Base-by-base conservation (phyloP, 2,797 vertebrate species). In the Pseudomugil tenellus region DNA sequence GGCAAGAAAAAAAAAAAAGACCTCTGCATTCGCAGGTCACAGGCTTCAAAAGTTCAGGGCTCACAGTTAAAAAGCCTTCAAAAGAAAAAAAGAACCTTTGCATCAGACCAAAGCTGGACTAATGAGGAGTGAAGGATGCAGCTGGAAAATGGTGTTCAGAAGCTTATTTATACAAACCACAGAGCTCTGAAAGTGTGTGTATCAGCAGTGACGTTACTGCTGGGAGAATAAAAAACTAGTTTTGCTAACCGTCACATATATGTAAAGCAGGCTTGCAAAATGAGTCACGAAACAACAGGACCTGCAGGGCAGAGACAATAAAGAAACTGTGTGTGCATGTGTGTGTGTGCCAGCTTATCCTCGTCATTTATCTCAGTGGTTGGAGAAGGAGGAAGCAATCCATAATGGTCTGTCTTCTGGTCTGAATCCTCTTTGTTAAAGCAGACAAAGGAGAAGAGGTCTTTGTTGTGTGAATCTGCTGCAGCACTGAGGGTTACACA, bases 341-440 rank as follows among this genome's bases (percentile, higher is more conserved):
- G 53, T 21, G 65, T 39, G 53, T 1, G 35, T 58, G 68, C 34
- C 19, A 65, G 66, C 49, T 74, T 73, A 80, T 74, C 79, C 73
- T 49, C 28, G 46, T 83, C 78, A 79, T 90, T 85, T 83, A 82
- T 87, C 85, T 84, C 57, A 58, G 70, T 31, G 23, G 77, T 73
- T 57, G 41, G 61, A 81, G 69, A 69, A 72, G 83, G 73, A 88
- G 90, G 91, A 91, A 91, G 87, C 63, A 56, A 87, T 89, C 74
- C 70, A 73, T 82, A 86, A 86, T 67, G 34, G 72, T 55, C 76
- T 34, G 74, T 74, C 79, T 32, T 85, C 79, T 67, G 76, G 83
- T 85, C 87, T 80, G 76, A 86, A 80, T 89, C 66, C 67, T 79
- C 80, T 90, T 92, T 92, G 89, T 90, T 86, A 32, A 34, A 29